Base-by-base conservation (phyloP, 1,140 invertebrate species). In the Brachionus koreanus region DNA sequence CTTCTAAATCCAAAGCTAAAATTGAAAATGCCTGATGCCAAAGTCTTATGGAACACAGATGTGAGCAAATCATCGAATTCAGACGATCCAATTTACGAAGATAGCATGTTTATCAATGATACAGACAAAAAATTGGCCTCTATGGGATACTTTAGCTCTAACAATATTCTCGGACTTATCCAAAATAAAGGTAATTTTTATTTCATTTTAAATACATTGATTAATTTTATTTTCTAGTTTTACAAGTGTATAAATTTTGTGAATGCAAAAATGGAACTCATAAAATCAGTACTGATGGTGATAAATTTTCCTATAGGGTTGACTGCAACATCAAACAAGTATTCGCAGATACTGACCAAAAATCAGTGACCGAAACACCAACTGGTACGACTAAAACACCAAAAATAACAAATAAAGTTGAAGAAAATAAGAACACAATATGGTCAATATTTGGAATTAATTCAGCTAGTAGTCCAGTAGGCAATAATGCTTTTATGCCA, bases 231-330 rank as follows among this genome's bases (percentile, higher is more conserved):
- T 37, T 43, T 39, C 12, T 65, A 79, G 76, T 79, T 13, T 16
- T 61, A 10, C 76, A 79, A 79, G 76, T 79, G 12, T 79, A 79
- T n/a, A 65, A 79, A 65, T 79, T 79, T 23, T 79, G 76, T 61
- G 46, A 79, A 65, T 79, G 76, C 33, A 57, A 65, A 57, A 79
- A 79, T 79, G 76, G 76, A 2, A 79, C 76, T 42, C 61, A 79
- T 61, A 61, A 61, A 65, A 57, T 79, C 5, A 43, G 37, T 3
- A 3, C 29, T 42, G 33, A 19, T 19, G 49, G 35, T 35, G 43
- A 77, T n/a, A 79, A 79, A 79, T 57, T 42, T 57, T 57, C 49
- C 6, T 79, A 61, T 13, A 65, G 29, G 9, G 76, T 79, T 13
- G 76, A 79, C 16, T 79, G 76, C 23, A 79, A 79, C 33, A 42